phyloP scores from a whole-genome alignment of 2,113 vertebrate genomes.

The Sapajus apella region DNA sequence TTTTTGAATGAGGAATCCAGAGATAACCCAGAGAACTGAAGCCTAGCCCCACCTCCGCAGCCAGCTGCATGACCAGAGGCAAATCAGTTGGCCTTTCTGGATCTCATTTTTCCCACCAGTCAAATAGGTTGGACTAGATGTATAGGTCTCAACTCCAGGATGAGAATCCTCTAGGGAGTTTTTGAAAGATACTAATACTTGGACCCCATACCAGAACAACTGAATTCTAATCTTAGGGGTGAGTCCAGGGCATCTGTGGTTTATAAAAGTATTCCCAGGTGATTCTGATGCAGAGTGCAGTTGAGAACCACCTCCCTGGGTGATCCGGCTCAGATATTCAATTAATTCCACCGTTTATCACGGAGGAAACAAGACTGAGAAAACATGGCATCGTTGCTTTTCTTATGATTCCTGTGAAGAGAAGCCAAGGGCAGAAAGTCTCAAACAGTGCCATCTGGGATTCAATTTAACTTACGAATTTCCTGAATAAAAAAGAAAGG shows the following conservation, averaged over 20 bases:
- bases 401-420: background rate
- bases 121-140: background rate
- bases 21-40: background rate
- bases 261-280: background rate
- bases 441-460: conserved; percentile 13
- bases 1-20: background rate
- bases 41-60: background rate
- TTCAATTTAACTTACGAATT: conserved; percentile 51
- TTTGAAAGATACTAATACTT: background rate
- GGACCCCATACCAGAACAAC: background rate
- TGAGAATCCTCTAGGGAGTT: background rate
- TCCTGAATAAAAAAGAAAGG: conserved; percentile 49
- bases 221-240: background rate
- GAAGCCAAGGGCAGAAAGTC: conserved; percentile 52
- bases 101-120: conserved; percentile 14
- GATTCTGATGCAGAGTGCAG: background rate
- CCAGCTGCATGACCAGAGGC: background rate
- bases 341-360: conserved; percentile 40
- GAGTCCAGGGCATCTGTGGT: background rate
- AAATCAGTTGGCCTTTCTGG: background rate
- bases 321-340: background rate
- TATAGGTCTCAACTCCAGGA: background rate
- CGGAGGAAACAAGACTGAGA: background rate
- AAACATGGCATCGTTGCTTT: background rate
- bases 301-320: background rate